Percentiles rank a stretch among this genome's conserved stretches.
These are phyloP conservation scores for Genyomyrus donnyi DNA, from an alignment of 2,113 vertebrate genomes.

Conservation along the genomic window DNA sequence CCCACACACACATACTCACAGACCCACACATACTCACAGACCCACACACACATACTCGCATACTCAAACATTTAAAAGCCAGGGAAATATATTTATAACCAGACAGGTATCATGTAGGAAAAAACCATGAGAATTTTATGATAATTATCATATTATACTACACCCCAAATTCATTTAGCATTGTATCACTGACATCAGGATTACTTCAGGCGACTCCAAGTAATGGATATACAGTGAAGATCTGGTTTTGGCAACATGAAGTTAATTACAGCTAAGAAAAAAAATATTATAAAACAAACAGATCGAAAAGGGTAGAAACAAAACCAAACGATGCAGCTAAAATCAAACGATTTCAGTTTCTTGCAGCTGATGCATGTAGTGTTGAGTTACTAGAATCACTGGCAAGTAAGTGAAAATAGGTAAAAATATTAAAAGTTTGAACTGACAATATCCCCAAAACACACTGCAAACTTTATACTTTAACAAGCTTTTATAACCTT, in stretches of 20 bases:
- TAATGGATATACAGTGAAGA: not conserved
- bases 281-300: not conserved
- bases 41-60: constrained; percentile 19
- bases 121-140: not conserved
- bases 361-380: not conserved
- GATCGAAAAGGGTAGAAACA: not conserved
- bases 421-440: constrained; percentile 42
- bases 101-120: not conserved
- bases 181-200: not conserved
- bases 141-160: not conserved
- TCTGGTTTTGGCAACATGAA: not conserved
- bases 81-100: not conserved
- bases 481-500: constrained; percentile 66
- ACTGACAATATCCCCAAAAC: constrained; percentile 30
- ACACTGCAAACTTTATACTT: not conserved
- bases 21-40: no score
- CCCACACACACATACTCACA: no score
- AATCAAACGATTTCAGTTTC: not conserved
- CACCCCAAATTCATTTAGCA: not conserved
- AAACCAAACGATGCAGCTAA: not conserved
- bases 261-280: not conserved
- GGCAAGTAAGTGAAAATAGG: not conserved
- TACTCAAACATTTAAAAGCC: not conserved
- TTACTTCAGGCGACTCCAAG: not conserved
- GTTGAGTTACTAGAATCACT: not conserved